Conservation (phyloP, 2,888 invertebrate species). For the Aphodius granarius region DNA sequence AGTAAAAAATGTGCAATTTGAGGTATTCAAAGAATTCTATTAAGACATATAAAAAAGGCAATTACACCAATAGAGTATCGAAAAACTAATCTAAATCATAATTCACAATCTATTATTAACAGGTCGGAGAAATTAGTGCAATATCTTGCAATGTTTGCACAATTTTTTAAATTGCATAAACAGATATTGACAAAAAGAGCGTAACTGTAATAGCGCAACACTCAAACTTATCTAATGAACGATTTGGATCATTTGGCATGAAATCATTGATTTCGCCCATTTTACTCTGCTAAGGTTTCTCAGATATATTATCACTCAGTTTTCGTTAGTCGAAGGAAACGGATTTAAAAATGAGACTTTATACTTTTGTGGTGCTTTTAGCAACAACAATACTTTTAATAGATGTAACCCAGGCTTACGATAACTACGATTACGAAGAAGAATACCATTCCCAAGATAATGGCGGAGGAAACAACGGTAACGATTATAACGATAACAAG, state of each 20-base stretch:
- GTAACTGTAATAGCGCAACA: background rate
- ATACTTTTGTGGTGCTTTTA: background rate
- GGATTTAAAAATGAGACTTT: background rate
- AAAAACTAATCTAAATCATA: background rate
- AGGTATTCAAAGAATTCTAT: background rate
- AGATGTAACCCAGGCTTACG: background rate
- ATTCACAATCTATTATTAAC: background rate
- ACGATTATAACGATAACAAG: background rate
- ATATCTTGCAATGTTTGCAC: background rate
- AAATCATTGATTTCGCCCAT: background rate
- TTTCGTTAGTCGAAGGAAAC: background rate
- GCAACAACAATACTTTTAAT: background rate
- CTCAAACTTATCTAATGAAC: background rate
- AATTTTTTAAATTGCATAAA: background rate
- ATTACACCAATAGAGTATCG: background rate
- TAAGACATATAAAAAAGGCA: background rate
- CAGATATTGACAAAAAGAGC: background rate
- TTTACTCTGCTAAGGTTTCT: background rate
- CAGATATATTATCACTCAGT: background rate
- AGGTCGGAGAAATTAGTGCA: background rate
- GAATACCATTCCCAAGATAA: background rate
- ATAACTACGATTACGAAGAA: background rate
- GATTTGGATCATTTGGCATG: background rate
- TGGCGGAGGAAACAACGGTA: too few species aligned
- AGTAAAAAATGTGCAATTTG: too few species aligned